Percentiles rank a stretch among this genome's conserved stretches.
phyloP scores from a whole-genome alignment of 2,113 vertebrate genomes.

The Epinephelus moara region DNA sequence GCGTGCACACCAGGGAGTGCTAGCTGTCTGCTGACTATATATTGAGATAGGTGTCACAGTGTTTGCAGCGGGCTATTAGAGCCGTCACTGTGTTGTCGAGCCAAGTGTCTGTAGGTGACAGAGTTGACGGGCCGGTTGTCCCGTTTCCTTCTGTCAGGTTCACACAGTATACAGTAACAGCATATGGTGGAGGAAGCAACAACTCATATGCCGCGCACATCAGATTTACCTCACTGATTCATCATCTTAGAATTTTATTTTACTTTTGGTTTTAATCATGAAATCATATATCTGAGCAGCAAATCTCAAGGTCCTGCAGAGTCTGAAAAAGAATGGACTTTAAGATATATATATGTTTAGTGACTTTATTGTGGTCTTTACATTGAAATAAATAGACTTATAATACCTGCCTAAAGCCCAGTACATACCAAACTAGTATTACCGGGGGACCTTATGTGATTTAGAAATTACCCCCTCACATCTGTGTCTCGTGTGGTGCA shows the following conservation, averaged over 20 bases:
- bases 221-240: background rate
- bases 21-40: constrained; percentile 26
- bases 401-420: too few relatives aligned
- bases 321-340: too few relatives aligned
- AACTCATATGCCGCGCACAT: background rate
- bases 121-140: constrained; percentile 47
- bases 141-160: constrained; percentile 39
- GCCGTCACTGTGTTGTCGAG: constrained; percentile 47
- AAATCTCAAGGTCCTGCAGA: too few relatives aligned
- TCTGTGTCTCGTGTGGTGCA: too few relatives aligned
- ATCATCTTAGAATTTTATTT: background rate
- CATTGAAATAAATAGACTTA: too few relatives aligned
- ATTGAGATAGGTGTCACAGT: constrained; percentile 49
- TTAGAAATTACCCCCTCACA: too few relatives aligned
- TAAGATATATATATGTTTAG: too few relatives aligned
- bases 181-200: constrained; percentile 14
- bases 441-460: too few relatives aligned
- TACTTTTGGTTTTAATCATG: too few relatives aligned
- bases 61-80: constrained; percentile 63
- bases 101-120: constrained; percentile 49
- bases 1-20: constrained; percentile 31
- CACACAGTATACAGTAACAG: background rate
- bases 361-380: too few relatives aligned
- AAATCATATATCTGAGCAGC: too few relatives aligned
- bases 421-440: too few relatives aligned